Evolutionary conservation across 2,888 invertebrate species (phyloP).

Genomic region (Zonitis immaculata): DNA sequence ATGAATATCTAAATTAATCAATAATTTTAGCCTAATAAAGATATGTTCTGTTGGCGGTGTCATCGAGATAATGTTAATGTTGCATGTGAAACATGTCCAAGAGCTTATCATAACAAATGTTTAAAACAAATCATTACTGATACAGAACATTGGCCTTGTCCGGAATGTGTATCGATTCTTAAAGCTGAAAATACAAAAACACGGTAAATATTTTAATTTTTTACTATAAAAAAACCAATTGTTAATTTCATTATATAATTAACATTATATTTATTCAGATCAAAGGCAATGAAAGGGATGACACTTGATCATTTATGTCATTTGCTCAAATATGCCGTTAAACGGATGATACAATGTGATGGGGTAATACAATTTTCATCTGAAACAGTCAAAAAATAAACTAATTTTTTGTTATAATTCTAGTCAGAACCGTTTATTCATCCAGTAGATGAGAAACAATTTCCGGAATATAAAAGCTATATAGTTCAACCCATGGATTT

Average conservation of each 20-base stretch:
- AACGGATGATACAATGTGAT: conserved; percentile 72
- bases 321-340: conserved; percentile 72
- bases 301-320: conserved; percentile 70
- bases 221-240: too few relatives aligned
- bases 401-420: conserved; percentile 8
- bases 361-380: conserved; percentile 60
- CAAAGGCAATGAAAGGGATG: conserved; percentile 67
- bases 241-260: background rate
- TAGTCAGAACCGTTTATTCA: conserved; percentile 76
- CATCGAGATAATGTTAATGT: conserved; percentile 65
- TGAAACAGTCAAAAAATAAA: background rate
- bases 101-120: conserved; percentile 81
- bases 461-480: conserved; percentile 75
- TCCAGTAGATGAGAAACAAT: conserved; percentile 65
- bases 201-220: conserved; percentile 49
- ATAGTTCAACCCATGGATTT: conserved; percentile 87
- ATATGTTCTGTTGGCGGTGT: conserved; percentile 89
- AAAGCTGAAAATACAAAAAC: conserved; percentile 68
- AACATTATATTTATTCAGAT: conserved; percentile 26
- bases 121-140: conserved; percentile 52
- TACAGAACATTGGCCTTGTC: conserved; percentile 73
- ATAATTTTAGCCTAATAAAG: conserved; percentile 52
- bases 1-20: conserved; percentile 4
- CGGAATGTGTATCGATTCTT: conserved; percentile 74
- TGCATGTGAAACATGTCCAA: conserved; percentile 76